phyloP scores from a whole-genome alignment of 2,113 vertebrate genomes.

The Ciconia stormi region DNA sequence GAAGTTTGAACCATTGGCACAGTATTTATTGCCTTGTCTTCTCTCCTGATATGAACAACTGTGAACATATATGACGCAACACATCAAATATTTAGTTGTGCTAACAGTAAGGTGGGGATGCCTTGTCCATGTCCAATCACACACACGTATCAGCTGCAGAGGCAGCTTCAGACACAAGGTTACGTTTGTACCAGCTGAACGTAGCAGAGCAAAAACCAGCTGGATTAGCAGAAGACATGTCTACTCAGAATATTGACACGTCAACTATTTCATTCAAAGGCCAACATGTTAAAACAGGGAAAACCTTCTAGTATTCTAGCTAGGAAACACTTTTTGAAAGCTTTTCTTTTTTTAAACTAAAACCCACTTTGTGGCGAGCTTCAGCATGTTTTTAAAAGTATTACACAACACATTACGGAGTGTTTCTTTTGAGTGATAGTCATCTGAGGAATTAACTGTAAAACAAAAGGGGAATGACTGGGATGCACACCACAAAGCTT shows the following conservation, averaged over 20 bases:
- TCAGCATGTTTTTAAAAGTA: neutral
- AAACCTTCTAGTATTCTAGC: neutral
- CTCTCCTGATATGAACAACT: neutral
- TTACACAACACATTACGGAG: too few relatives aligned
- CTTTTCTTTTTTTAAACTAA: neutral
- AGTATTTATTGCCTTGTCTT: neutral
- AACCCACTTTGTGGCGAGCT: neutral
- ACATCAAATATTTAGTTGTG: neutral
- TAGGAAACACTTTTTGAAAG: neutral
- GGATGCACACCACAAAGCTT: neutral
- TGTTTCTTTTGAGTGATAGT: neutral
- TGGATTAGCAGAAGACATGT: neutral
- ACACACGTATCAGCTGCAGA: neutral
- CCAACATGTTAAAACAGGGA: neutral
- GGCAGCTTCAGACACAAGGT: neutral
- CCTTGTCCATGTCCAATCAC: neutral
- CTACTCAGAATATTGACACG: neutral
- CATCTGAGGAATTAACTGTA: neutral
- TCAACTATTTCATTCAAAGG: neutral
- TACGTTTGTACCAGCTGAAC: rapidly evolving
- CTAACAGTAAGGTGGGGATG: neutral
- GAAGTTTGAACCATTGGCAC: neutral
- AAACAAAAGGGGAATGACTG: neutral
- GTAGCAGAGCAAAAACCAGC: neutral
- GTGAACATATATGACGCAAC: neutral